Conservation (phyloP, 92 coral and sea anemone genomes). For the Actinernus sp. region DNA sequence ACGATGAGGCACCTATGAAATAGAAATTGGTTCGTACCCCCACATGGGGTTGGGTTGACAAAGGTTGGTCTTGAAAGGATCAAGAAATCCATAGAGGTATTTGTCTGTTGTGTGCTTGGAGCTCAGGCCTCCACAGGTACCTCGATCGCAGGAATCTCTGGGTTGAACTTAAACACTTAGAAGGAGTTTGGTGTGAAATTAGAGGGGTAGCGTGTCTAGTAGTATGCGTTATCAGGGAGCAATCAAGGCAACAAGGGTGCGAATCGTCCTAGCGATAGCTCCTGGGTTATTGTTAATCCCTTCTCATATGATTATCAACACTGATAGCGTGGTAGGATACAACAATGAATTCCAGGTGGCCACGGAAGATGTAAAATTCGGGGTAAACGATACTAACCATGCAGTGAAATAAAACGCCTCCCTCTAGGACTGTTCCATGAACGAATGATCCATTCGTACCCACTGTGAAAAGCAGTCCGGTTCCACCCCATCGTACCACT, state of each 20-base stretch:
- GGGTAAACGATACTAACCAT: constrained; percentile 15
- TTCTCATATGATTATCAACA: constrained; percentile 13
- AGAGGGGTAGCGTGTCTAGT: background rate
- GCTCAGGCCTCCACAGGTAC: constrained; percentile 25
- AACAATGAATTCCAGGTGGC: constrained; percentile 27
- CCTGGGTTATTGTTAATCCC: constrained; percentile 32
- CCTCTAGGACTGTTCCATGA: too few species aligned
- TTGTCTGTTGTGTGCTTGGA: constrained; percentile 19
- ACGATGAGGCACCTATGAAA: constrained; percentile 15
- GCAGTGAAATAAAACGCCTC: too few species aligned
- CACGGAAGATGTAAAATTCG: constrained; percentile 13
- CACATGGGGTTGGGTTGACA: constrained; percentile 1
- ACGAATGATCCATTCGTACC: too few species aligned
- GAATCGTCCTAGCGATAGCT: constrained; percentile 2
- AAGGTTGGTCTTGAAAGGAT: constrained; percentile 21
- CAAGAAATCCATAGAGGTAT: constrained; percentile 32
- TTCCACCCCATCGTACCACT: too few species aligned
- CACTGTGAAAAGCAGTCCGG: too few species aligned
- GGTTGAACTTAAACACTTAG: constrained; percentile 6
- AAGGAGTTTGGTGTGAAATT: background rate
- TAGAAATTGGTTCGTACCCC: constrained; percentile 19
- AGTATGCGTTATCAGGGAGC: constrained; percentile 11
- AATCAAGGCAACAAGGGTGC: constrained; percentile 8
- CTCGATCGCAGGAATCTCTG: constrained; percentile 14
- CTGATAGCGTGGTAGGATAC: constrained; percentile 7